Conservation (phyloP, 2,888 invertebrate genomes). For the Eilema griseolum region DNA sequence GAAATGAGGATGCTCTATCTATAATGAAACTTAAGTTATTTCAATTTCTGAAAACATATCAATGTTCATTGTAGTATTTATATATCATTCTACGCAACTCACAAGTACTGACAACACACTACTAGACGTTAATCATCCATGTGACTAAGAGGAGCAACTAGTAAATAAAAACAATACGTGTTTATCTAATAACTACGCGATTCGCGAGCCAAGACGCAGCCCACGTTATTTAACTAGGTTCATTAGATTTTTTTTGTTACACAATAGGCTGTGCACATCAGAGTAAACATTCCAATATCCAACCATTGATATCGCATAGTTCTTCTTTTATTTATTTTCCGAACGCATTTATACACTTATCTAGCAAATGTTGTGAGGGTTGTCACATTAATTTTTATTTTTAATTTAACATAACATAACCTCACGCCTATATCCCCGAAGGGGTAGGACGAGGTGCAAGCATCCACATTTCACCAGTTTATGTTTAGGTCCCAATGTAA, state of each 20-base stretch:
- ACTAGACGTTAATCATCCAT: constrained; percentile 31
- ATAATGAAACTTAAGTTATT: too few species aligned
- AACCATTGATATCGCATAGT: neutral
- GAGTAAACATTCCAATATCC: neutral
- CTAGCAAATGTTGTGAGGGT: too few species aligned
- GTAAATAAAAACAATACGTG: constrained; percentile 54
- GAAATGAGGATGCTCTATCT: too few species aligned
- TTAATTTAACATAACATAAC: too few species aligned
- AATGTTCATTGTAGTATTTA: neutral
- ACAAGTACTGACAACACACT: neutral
- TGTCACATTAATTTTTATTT: too few species aligned
- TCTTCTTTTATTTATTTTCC: neutral
- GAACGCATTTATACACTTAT: neutral
- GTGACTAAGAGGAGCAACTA: constrained; percentile 24
- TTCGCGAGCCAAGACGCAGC: constrained; percentile 38
- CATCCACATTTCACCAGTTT: too few species aligned
- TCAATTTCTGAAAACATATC: constrained; percentile 1
- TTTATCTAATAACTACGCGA: constrained; percentile 33
- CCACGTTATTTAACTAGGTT: constrained; percentile 1
- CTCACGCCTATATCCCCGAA: too few species aligned
- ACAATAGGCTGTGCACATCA: neutral
- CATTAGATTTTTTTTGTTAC: neutral
- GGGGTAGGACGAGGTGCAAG: too few species aligned
- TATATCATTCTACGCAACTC: neutral
- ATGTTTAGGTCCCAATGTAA: too few species aligned